phyloP scores from a whole-genome alignment of 2,113 vertebrate genomes.

The Colius striatus region DNA sequence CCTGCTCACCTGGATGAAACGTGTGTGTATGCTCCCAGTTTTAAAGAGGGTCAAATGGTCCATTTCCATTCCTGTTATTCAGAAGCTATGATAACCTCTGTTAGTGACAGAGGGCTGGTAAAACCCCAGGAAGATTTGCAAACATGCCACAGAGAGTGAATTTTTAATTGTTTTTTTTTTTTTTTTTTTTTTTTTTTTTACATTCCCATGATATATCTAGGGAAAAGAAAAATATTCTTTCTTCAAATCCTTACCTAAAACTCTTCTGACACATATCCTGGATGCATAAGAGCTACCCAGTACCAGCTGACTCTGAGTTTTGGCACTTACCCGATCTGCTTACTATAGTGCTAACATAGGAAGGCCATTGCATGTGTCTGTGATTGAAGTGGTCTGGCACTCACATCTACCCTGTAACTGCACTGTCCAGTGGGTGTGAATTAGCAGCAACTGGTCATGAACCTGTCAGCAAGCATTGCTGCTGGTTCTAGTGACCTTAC shows the following conservation, averaged over 20 bases:
- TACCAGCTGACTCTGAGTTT: neutral
- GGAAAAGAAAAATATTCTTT: neutral
- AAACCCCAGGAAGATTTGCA: neutral
- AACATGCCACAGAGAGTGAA: neutral
- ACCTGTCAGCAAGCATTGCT: rapidly evolving
- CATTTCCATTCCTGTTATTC: neutral
- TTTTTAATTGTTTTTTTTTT: neutral
- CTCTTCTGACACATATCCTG: neutral
- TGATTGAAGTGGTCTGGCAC: neutral
- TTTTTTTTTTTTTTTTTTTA: neutral
- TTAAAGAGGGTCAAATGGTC: neutral
- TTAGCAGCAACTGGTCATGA: rapidly evolving
- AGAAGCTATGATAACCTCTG: neutral
- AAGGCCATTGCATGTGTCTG: neutral
- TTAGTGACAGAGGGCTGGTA: neutral
- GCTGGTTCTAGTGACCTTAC: neutral
- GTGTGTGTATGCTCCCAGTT: neutral
- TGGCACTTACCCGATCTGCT: rapidly evolving
- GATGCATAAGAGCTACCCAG: neutral
- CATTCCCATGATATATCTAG: neutral
- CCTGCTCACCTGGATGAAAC: neutral
- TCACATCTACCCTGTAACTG: rapidly evolving
- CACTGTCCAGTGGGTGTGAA: neutral
- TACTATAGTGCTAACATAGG: rapidly evolving
- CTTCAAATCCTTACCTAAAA: neutral